Conservation (phyloP, 2,113 vertebrate species). For the Sphyrna mokarran region DNA sequence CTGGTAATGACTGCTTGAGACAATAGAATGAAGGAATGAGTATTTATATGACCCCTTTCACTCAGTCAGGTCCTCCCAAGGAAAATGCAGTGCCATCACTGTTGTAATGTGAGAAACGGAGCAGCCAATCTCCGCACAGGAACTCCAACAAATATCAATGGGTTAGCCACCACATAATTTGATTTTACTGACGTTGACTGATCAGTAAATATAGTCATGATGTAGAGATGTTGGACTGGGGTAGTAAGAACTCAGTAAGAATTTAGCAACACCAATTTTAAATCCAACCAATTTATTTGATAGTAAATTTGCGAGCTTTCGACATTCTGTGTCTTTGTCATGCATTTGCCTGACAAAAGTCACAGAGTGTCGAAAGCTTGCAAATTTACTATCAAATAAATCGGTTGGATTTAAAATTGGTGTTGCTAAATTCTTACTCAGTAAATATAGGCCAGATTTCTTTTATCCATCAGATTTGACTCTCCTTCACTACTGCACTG, state of each 20-base stretch:
- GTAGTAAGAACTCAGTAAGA: too few species aligned
- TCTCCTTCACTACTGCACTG: not conserved
- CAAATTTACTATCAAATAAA: too few species aligned
- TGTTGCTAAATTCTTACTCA: too few species aligned
- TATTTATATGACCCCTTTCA: not conserved
- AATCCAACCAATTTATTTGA: too few species aligned
- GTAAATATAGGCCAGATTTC: not conserved
- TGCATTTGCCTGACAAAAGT: too few species aligned
- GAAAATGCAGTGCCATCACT: not conserved
- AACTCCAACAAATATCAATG: not conserved
- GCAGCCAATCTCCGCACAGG: not conserved
- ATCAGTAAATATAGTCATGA: not conserved
- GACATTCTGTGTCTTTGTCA: too few species aligned
- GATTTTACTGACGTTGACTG: not conserved
- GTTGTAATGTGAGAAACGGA: not conserved
- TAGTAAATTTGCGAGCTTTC: too few species aligned
- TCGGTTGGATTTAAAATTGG: too few species aligned
- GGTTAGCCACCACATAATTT: not conserved
- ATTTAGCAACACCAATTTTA: too few species aligned
- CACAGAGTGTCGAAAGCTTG: too few species aligned
- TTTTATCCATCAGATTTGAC: too few species aligned
- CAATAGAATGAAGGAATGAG: not conserved
- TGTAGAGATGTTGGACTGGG: too few species aligned
- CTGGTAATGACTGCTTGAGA: not conserved
- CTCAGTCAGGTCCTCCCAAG: not conserved